Evolutionary conservation across 1,140 invertebrate genomes (phyloP), one percentile per base, ranked within the genome.

Genomic region (Megalopta genalis): DNA sequence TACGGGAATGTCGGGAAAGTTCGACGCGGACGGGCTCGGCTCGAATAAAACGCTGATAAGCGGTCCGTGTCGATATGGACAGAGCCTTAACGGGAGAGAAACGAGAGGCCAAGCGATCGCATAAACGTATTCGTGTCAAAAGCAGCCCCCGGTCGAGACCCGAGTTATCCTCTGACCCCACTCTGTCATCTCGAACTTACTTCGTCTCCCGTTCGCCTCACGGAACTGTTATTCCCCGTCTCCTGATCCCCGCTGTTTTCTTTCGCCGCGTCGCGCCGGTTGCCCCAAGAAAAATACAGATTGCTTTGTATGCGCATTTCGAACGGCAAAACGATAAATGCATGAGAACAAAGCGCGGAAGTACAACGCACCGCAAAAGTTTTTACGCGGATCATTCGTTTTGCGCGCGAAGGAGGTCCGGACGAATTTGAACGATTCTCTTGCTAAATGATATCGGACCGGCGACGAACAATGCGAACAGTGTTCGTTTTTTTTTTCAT

Each of bases 111-210:
- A 88, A 88, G 88, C 78, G 87, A 90, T 88, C 87, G 80, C 85
- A 87, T 91, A 90, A 91, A 90, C 88, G 90, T 91, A 91, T 90
- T 90, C 88, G 89, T 91, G 90, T 91, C 90, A 91, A 91, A 91
- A 89, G 90, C 88, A 89, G 82, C 5, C 86, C 83, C 86, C 90
- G 90, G 90, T 89, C 90, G 85, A 81, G 90, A 91, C 90, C 90
- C 89, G 88, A 87, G 90, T 91, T 91, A 91, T 91, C 90, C 90
- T 91, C 82, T 90, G 90, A 91, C 90, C 90, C 89, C 85, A 87
- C 90, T 90, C 90, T 87, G 87, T 90, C 90, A 89, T 91, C 90
- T 90, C 86, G 77, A 90, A 90, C 90, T 91, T 91, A 90, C 87
- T 87, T 91, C 86, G 87, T 80, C 88, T 81, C 77, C 75, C 72